Evolutionary conservation across 2,888 invertebrate genomes (phyloP), one percentile per base, ranked within the genome.

Genomic region (Drosophila recens): DNA sequence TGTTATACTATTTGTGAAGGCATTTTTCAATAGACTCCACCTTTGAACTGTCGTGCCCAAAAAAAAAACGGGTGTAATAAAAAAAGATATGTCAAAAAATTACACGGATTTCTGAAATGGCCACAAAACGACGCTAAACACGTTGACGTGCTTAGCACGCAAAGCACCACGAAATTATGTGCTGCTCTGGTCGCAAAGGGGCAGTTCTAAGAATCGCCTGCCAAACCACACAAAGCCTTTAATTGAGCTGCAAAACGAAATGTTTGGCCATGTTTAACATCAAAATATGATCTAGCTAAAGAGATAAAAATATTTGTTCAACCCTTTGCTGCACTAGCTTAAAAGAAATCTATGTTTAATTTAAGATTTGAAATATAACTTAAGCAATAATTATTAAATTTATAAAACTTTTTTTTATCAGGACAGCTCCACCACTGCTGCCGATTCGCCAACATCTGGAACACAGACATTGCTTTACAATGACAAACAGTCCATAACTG

Each of bases 401-500:
- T 17, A 17, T 17, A 17, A 17, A 17, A 17, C 17, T 17, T 17
- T 17, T 17, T 17, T 17, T 17, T 17, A 17, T 17, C 17, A 17
- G 93, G 98, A 98, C 93, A 98, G 97, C 94, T 98, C 98, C 57
- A 87, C 90, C 69, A 89, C 91, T 69, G 90, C 91, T 74, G 91
- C 90, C 54, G 84, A 85, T 72, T 90, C 88, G 15, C 90, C 97
- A 91, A 96, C 96, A 94, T 97, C 98, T 45, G 76, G 75, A 93
- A 72, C 90, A 51, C 89, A 80, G 77, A 77, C 85, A 62, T 74
- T 90, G 69, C 82, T 90, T 51, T 96, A 98, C 92, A 98, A 99
- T 95, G 98, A 99, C 94, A 98, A 98, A 95, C 97, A 98, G 94
- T 98, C 98, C 93, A 95, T 99, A 94, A 98, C 98, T 94, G 98